These are phyloP conservation scores for Oceanodroma tethys DNA, from an alignment of 2,113 vertebrate genomes.

Conservation along the genomic window DNA sequence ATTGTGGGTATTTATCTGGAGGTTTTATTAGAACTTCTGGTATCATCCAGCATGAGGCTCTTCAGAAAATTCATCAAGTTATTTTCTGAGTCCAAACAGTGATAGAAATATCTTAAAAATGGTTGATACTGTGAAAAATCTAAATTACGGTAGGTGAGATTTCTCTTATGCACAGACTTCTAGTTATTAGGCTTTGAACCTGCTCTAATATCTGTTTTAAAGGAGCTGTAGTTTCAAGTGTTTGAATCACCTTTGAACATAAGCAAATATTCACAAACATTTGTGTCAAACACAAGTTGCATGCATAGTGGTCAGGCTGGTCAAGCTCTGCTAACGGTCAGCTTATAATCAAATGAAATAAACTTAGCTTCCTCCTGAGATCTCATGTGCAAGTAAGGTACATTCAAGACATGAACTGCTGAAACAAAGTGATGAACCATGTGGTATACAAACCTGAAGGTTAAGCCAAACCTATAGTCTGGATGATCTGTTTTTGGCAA, in stretches of 20 bases:
- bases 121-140: background rate
- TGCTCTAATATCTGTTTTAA: background rate
- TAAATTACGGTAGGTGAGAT: background rate
- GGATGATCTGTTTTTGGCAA: background rate
- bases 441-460: background rate
- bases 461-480: background rate
- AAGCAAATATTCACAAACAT: background rate
- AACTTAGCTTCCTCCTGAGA: background rate
- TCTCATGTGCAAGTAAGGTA: background rate
- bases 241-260: background rate
- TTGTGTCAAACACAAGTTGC: background rate
- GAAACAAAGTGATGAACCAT: background rate
- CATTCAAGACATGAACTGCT: background rate
- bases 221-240: background rate
- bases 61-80: background rate
- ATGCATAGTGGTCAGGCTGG: background rate
- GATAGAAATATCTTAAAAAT: background rate
- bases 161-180: background rate
- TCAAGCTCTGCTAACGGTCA: background rate
- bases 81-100: background rate
- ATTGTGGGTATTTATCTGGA: background rate
- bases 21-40: background rate
- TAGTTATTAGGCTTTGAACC: background rate
- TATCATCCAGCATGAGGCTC: background rate
- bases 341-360: background rate